Base-by-base conservation (phyloP, 2,888 invertebrate genomes). In the Hyles lineata region DNA sequence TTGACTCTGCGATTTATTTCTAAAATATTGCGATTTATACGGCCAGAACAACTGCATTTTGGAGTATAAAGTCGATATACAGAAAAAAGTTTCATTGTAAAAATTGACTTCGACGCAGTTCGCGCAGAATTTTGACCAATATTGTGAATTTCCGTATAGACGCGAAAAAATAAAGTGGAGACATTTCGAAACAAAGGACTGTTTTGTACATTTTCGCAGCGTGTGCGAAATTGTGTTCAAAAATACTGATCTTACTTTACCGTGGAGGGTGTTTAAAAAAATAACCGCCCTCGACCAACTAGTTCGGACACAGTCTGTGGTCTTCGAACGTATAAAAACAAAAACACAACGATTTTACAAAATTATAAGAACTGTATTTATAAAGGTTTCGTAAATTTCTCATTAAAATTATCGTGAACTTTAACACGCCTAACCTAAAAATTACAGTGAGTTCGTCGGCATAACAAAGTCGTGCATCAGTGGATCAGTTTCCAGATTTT, bases 201-300 rank as follows among this genome's bases (percentile, higher is more conserved):
- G 93, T 95, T 94, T 95, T 94, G 94, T 93, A 94, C 94, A 92
- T 93, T 94, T 94, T 94, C 94, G 94, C 93, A 89, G 85, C 84
- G 82, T 84, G 87, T 92, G 94, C 94, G 94, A 94, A 94, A 93
- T 94, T 94, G 94, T 94, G 92, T 92, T 94, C 94, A 94, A 94
- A 93, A 92, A 90, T 88, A 88, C 82, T 87, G 80, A 88, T 87
- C 89, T 88, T 88, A 87, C 87, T 85, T 81, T 86, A 88, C 83
- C 83, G 88, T 89, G 88, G 82, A 88, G 86, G 87, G 88, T 82
- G 79, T 78, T 79, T 84, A 87, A 88, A 87, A 87, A 88, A 85
- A 84, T 85, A 79, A 82, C 77, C 83, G 87, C 87, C 87, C 93
- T 85, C 82, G 88, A 89, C 94, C 94, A 90, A 88, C 94, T 93